Percentiles rank a stretch among this genome's conserved stretches.
phyloP scores from a whole-genome alignment of 2,888 invertebrate species.

The Pristionchus entomophagus region DNA sequence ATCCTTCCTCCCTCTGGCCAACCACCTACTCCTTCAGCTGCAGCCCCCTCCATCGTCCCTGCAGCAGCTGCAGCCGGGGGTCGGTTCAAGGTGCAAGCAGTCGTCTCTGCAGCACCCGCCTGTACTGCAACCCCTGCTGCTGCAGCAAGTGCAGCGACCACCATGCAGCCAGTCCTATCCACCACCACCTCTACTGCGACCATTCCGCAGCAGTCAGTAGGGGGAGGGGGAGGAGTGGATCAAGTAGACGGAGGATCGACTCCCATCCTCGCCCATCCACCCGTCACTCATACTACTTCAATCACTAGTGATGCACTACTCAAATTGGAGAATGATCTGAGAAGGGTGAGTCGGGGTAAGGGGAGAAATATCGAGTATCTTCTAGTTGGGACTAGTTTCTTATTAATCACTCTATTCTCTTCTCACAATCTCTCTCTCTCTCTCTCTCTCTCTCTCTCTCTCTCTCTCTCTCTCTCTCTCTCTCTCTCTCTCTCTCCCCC shows the following conservation, averaged over 20 bases:
- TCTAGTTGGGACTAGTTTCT: too few species aligned
- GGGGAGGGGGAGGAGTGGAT: conserved; percentile 34
- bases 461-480: too few species aligned
- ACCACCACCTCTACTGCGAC: conserved; percentile 1
- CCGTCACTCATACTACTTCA: conserved; percentile 1
- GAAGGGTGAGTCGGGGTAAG: conserved; percentile 55
- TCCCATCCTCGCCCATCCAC: conserved; percentile 48
- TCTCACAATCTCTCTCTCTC: too few species aligned
- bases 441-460: too few species aligned
- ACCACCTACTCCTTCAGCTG: neutral
- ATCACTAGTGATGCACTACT: conserved; percentile 47
- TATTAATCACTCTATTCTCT: too few species aligned
- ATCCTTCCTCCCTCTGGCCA: neutral
- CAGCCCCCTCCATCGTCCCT: neutral
- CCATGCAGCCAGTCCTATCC: neutral
- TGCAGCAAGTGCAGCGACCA: conserved; percentile 37
- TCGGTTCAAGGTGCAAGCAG: conserved; percentile 55
- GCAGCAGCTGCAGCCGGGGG: conserved; percentile 35
- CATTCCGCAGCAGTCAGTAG: neutral
- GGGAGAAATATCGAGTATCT: neutral
- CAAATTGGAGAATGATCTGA: conserved; percentile 60
- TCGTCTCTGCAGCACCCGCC: neutral
- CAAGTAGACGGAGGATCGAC: conserved; percentile 52
- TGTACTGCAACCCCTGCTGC: neutral
- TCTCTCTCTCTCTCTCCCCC: too few species aligned